Conservation (phyloP, 2,113 vertebrate species). For the Amphiprion ocellaris region DNA sequence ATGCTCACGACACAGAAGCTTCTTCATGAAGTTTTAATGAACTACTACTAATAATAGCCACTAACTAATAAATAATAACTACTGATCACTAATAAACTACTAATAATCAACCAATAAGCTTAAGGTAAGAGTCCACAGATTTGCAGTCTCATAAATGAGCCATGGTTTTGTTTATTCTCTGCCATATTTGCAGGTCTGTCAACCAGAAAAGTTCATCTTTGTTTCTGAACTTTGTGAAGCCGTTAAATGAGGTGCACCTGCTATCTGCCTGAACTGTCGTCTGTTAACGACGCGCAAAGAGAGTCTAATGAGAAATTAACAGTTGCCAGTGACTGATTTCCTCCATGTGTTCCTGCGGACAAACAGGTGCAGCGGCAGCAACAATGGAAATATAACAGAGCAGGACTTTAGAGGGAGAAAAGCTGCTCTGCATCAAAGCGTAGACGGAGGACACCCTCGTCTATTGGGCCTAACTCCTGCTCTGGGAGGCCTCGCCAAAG, state of each 20-base stretch:
- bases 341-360: slow-evolving; percentile 59
- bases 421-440: slow-evolving; percentile 74
- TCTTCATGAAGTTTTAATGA: no score
- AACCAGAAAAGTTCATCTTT: background rate
- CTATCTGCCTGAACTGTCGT: slow-evolving; percentile 38
- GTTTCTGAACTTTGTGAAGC: slow-evolving; percentile 14
- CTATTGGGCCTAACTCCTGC: slow-evolving; percentile 65
- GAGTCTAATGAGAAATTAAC: slow-evolving; percentile 86
- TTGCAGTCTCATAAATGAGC: no score
- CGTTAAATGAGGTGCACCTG: slow-evolving; percentile 56
- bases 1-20: no score
- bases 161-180: no score
- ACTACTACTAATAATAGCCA: no score
- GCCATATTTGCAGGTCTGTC: background rate
- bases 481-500: slow-evolving; percentile 79
- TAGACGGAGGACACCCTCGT: slow-evolving; percentile 61
- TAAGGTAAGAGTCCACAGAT: no score
- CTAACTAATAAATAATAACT: no score
- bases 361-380: slow-evolving; percentile 83
- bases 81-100: no score
- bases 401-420: slow-evolving; percentile 63
- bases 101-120: no score
- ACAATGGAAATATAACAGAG: slow-evolving; percentile 75
- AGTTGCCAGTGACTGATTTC: slow-evolving; percentile 84
- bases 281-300: slow-evolving; percentile 68